A percentile compares a stretch with the other conserved stretches of the same genome.
Evolutionary conservation across 2,113 vertebrate genomes (phyloP).

Genomic region (Zapornia atra): DNA sequence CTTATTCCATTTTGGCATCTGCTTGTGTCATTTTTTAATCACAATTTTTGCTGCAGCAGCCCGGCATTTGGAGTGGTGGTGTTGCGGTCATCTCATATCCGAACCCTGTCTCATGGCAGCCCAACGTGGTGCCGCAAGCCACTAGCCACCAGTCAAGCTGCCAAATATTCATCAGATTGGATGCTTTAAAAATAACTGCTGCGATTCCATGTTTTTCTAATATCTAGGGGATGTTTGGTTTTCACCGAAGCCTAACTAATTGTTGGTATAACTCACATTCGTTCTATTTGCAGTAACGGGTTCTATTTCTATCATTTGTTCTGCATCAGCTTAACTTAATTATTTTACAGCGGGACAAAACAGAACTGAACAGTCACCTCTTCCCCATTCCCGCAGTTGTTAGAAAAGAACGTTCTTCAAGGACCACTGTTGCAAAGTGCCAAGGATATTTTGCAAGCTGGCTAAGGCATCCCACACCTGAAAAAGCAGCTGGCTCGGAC

Average conservation of each 20-base stretch:
- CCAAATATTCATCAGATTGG: slow-evolving; percentile 47
- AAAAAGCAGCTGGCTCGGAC: not conserved
- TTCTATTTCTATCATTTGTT: slow-evolving; percentile 62
- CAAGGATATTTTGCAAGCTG: slow-evolving; percentile 10
- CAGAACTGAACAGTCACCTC: slow-evolving; percentile 8
- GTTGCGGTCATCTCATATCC: slow-evolving; percentile 41
- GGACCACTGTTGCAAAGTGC: not conserved
- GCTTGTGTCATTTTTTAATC: not conserved
- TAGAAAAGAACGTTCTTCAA: slow-evolving; percentile 52
- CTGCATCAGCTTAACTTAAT: slow-evolving; percentile 51
- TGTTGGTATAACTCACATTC: slow-evolving; percentile 47
- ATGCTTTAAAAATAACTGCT: slow-evolving; percentile 54
- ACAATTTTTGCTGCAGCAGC: not conserved
- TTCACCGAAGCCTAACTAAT: slow-evolving; percentile 62
- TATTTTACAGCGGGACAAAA: slow-evolving; percentile 10
- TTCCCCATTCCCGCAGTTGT: slow-evolving; percentile 30
- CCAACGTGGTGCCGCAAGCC: not conserved
- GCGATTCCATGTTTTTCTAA: slow-evolving; percentile 64
- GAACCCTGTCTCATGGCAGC: slow-evolving; percentile 3
- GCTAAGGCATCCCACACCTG: not conserved
- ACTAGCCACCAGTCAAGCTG: slow-evolving; percentile 25
- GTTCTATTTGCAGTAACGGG: slow-evolving; percentile 25
- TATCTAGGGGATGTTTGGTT: slow-evolving; percentile 51
- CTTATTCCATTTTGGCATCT: not conserved
- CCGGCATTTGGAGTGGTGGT: not conserved